These are phyloP conservation scores for Orthosia gothica DNA, from an alignment of 2,888 invertebrate genomes.

Conservation along the genomic window DNA sequence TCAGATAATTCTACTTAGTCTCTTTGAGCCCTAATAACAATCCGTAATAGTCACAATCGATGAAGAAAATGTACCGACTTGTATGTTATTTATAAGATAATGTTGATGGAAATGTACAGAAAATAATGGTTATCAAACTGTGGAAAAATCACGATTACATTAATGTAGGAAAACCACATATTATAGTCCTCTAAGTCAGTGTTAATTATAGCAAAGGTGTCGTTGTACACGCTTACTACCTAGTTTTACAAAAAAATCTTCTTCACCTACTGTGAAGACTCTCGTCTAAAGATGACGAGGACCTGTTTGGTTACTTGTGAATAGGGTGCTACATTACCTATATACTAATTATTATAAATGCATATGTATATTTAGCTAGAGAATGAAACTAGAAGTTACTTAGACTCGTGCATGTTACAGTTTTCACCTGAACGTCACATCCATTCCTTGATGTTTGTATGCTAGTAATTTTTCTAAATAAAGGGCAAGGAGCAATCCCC, in stretches of 20 bases:
- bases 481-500: too few species aligned
- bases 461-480: too few species aligned
- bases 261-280: background rate
- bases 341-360: too few species aligned
- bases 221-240: too few species aligned
- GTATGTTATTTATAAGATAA: background rate
- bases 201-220: background rate
- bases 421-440: too few species aligned
- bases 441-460: too few species aligned
- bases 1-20: background rate
- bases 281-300: slow-evolving; percentile 3
- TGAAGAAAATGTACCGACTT: background rate
- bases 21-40: background rate
- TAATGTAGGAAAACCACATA: background rate
- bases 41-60: background rate
- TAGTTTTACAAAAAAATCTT: background rate
- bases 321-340: background rate
- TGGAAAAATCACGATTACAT: background rate
- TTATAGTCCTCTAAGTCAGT: background rate
- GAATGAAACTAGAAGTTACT: too few species aligned
- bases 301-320: background rate
- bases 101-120: background rate
- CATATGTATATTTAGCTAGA: too few species aligned
- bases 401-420: too few species aligned
- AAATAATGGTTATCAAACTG: too few species aligned